A percentile compares a stretch with the other conserved stretches of the same genome.
phyloP scores from a whole-genome alignment of 2,113 vertebrate genomes.

The Platichthys flesus region DNA sequence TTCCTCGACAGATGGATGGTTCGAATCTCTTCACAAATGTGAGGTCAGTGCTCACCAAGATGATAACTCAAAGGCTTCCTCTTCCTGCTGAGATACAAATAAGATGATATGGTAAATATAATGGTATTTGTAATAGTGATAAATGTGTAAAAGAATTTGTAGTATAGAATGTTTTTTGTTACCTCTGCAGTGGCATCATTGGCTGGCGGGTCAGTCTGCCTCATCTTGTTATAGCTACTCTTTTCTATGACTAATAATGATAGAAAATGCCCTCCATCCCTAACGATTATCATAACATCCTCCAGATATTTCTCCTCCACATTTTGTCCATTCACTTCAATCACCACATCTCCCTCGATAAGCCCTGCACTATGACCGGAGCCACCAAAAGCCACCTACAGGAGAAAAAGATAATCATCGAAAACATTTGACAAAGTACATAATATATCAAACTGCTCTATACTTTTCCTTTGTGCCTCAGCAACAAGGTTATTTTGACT shows the following conservation, averaged over 20 bases:
- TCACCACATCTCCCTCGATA: slow-evolving; percentile 77
- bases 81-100: slow-evolving; percentile 50
- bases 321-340: slow-evolving; percentile 84
- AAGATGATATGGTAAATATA: slow-evolving; percentile 13
- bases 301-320: slow-evolving; percentile 75
- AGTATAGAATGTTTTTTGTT: not conserved
- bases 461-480: slow-evolving; percentile 7
- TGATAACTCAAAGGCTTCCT: slow-evolving; percentile 41
- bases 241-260: slow-evolving; percentile 69
- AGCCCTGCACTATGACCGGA: slow-evolving; percentile 81
- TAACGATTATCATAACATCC: slow-evolving; percentile 75
- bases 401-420: not conserved
- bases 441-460: not conserved
- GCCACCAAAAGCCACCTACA: slow-evolving; percentile 79
- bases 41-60: slow-evolving; percentile 36
- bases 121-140: not conserved
- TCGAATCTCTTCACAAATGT: not conserved
- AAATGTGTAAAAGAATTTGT: not conserved
- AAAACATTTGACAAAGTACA: slow-evolving; percentile 6
- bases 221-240: slow-evolving; percentile 35
- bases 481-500: not conserved
- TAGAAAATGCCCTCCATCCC: slow-evolving; percentile 62
- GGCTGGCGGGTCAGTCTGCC: slow-evolving; percentile 27
- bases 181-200: slow-evolving; percentile 47
- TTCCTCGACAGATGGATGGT: not conserved